Evolutionary conservation across 2,797 vertebrate genomes (phyloP), one percentile per base, ranked within the genome.

Genomic region (Ispidina lecontei): DNA sequence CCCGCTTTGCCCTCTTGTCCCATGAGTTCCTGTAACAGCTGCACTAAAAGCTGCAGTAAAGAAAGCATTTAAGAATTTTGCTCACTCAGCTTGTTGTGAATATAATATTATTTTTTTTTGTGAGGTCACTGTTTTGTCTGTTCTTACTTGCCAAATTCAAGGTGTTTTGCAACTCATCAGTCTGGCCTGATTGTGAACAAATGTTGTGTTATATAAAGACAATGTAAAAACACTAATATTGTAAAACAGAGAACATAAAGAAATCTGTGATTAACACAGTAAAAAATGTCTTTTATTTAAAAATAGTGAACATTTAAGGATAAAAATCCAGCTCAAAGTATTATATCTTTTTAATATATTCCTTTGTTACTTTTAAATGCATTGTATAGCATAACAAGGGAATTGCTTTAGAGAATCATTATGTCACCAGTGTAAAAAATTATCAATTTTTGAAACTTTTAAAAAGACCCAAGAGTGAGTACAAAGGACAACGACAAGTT

Each of bases 21-120:
- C 76, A 89, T 64, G 44, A 84, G 41, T 31, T 55, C 89, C 58
- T 41, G 15, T 14, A 88, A 77, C 62, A 85, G 59, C 29, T 91
- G 69, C 55, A 64, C 59, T 63, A 68, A 78, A 91, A 29, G 20
- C 11, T 37, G 35, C 35, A 37, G 37, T 37, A 14, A 37, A 37
- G 37, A 37, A 37, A 37, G 37, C 13, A 37, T 37, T 37, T 37
- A 39, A 67, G 20, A 0, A 1, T 33, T 94, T 93, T 92, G 37
- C 41, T 91, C 33, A 31, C 47, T 96, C 65, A 84, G 49, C 71
- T 81, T 91, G 25, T 39, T 91, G 59, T 77, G 95, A 92, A 83
- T 19, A 84, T 1, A 15, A 12, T 68, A 69, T 87, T 90, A 82
- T 89, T 16, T 14, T 52, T 68, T 78, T 88, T 90, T 82, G 88